These are phyloP conservation scores for Corticium candelabrum DNA, from an alignment of 37 sponge, comb jelly and placozoan species.

Conservation along the genomic window DNA sequence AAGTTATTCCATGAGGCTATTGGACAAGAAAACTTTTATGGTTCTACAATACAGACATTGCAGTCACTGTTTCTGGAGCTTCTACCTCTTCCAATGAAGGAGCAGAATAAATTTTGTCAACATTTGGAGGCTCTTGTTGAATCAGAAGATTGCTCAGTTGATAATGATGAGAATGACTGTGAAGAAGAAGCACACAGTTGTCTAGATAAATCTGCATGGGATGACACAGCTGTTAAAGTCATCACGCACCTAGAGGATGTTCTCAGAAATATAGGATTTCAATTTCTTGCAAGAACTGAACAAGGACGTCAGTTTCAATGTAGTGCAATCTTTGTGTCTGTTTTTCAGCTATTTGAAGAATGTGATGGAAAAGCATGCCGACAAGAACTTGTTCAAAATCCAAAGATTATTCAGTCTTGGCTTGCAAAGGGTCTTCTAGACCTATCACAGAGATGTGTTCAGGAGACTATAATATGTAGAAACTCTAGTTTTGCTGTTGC, in stretches of 20 bases:
- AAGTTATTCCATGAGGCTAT: background rate
- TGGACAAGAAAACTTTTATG: background rate
- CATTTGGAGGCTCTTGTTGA: too few relatives aligned
- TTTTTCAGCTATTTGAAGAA: background rate
- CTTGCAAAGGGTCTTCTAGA: background rate
- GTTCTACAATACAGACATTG: background rate
- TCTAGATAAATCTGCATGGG: background rate
- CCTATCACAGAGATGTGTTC: background rate
- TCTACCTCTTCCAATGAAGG: background rate
- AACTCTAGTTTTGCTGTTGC: constrained; percentile 37
- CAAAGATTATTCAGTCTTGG: background rate
- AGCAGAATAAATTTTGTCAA: too few relatives aligned
- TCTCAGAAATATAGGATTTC: background rate
- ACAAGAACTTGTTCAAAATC: background rate
- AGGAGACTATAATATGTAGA: too few relatives aligned
- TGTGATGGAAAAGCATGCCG: background rate
- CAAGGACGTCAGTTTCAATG: too few relatives aligned
- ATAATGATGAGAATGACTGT: background rate
- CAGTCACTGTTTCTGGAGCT: background rate
- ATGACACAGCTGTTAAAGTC: background rate
- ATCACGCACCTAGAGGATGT: background rate
- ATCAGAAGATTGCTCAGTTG: background rate
- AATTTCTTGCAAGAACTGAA: background rate
- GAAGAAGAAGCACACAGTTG: background rate
- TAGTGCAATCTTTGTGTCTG: background rate